phyloP scores from a whole-genome alignment of 1,140 invertebrate genomes.

The Hermatobates lingyangjiaoensis region DNA sequence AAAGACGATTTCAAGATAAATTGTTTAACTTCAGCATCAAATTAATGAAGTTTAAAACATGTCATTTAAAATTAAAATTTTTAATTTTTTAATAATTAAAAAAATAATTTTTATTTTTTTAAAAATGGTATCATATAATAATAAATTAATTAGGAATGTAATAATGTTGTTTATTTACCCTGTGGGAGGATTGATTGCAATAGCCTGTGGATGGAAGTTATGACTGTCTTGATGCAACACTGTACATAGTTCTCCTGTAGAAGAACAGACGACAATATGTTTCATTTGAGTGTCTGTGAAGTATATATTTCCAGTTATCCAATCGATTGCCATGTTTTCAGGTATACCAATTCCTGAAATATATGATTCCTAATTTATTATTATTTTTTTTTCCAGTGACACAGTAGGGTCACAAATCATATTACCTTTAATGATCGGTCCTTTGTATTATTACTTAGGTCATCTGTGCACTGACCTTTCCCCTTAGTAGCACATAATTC shows the following conservation, averaged over 20 bases:
- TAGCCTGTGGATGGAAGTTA: conserved; percentile 37
- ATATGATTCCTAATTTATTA: no score
- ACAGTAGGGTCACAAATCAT: no score
- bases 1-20: no score
- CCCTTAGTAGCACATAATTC: no score
- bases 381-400: no score
- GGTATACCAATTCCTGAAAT: conserved; percentile 45
- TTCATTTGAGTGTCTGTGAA: conserved; percentile 54
- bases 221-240: conserved; percentile 34
- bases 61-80: no score
- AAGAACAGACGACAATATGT: conserved; percentile 52
- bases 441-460: no score
- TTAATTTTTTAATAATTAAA: background rate
- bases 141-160: background rate
- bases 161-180: conserved; percentile 27
- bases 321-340: conserved; percentile 62
- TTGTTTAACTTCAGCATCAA: no score
- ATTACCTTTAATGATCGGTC: no score
- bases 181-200: conserved; percentile 37
- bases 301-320: conserved; percentile 58
- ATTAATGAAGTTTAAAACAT: no score
- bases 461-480: no score
- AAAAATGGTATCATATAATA: conserved; percentile 5
- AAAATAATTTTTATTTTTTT: background rate
- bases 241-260: conserved; percentile 37